phyloP scores from a whole-genome alignment of 30 jellyfish, hydroid and myxozoan genomes.

The Rhopilema esculentum region DNA sequence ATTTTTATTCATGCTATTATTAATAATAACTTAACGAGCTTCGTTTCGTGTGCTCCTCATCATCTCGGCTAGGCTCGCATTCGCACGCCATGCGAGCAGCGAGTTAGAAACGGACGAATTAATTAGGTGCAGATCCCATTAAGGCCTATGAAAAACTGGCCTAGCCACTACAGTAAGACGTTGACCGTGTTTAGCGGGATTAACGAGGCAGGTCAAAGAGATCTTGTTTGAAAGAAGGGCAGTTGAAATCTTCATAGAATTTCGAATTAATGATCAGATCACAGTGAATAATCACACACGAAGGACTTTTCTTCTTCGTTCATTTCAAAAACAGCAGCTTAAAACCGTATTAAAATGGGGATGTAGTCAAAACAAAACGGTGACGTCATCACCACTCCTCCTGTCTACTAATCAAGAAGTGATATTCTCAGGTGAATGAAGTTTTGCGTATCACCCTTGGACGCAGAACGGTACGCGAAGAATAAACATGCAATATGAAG shows the following conservation, averaged over 20 bases:
- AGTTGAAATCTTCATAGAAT: neutral
- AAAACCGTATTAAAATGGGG: neutral
- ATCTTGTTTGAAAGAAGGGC: neutral
- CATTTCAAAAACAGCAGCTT: neutral
- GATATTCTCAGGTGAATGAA: too few relatives aligned
- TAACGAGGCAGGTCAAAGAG: slow-evolving; percentile 14
- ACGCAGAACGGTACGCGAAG: too few relatives aligned
- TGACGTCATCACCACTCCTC: neutral
- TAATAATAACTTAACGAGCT: neutral
- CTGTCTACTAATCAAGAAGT: too few relatives aligned
- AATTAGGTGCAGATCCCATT: slow-evolving; percentile 5
- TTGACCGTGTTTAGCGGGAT: neutral
- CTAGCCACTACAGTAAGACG: neutral
- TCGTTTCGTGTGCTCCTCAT: neutral
- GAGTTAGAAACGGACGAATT: neutral
- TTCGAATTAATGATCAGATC: neutral
- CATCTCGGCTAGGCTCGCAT: neutral
- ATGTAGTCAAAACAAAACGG: neutral
- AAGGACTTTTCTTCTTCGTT: neutral
- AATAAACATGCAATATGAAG: too few relatives aligned
- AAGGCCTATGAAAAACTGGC: neutral
- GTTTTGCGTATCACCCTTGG: too few relatives aligned
- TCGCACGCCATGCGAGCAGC: neutral
- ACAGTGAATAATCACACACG: neutral
- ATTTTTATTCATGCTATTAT: neutral